Base-by-base conservation (phyloP, 1,140 invertebrate genomes). In the Drosophila insularis region DNA sequence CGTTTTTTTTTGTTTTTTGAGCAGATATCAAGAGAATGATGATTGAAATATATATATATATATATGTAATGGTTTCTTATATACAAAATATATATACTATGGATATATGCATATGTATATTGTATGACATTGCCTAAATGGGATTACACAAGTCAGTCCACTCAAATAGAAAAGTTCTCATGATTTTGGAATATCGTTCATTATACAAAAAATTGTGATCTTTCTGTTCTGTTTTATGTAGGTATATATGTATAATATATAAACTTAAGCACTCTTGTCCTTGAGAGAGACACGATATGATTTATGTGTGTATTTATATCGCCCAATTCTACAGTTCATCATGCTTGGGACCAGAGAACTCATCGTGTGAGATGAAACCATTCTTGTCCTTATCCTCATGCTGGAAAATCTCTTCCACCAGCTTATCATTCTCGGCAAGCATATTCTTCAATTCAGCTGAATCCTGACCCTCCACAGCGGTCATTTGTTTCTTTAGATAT, bases 341-440 rank as follows among this genome's bases (percentile, higher is more conserved):
- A 92, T 99, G 98, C 92, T 99, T 99, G 14, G 98, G 98, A 6
- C 98, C 98, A 21, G 96, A 98, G 93, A 99, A 99, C 92, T 99
- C 98, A 31, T 97, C 97, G 92, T 98, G 96, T 61, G 97, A 98
- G 79, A 99, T 99, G 93, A 95, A 98, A 37, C 98, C 98, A 90
- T 98, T 98, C 92, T 97, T 98, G 92, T 98, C 97, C 91, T 97
- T 97, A 91, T 98, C 97, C 93, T 99, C 98, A 91, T 99, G 98
- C 91, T 98, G 96, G 94, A 99, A 99, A 75, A 99, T 98, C 89
- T 98, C 98, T 91, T 98, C 97, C 1, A 99, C 96, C 19, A 99
- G 94, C 91, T 98, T 98, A 91, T 98, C 97, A 91, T 98, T 96
- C 84, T 98, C 97, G 59, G 95, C 96, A 31, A 97, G 89, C 95